Evolutionary conservation across 2,113 vertebrate species (phyloP), one percentile per base, ranked within the genome.

Genomic region (Prionailurus bengalensis): DNA sequence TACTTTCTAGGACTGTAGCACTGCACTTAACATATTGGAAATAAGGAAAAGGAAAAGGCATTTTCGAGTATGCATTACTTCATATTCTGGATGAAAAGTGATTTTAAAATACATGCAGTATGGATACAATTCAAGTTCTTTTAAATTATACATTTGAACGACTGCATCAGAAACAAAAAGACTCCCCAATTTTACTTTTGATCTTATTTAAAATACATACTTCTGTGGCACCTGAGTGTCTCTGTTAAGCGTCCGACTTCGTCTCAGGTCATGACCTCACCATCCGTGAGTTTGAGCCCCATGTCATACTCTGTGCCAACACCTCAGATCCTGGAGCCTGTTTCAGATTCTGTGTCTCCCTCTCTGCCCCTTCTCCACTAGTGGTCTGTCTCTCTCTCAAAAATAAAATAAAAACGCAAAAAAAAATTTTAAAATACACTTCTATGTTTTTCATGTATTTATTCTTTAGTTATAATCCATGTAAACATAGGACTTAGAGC

Each of bases 81-180:
- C 65, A 53, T 63, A 80, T 51, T 76, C 31, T 85, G 42, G n/a
- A n/a, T 71, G 74, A 86, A 89, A 55, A 42, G 19, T 58, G 23
- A 15, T 16, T 91, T 95, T 80, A 51, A 88, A 89, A 74, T 84
- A 78, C 8, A 42, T 85, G 36, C 1, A 13, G 3, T 78, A 80
- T 42, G 17, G 16, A 82, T 21, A 58, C 45, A 68, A 29, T 74
- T 84, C 42, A 0, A 16, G 63, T 36, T 70, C 39, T 63, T 65
- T 0, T 0, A 76, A 92, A 42, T 36, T 66, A n/a, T 61, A 5
- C 39, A 61, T 89, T 94, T 92, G 66, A 73, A 76, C n/a, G 61
- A 31, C 19, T 88, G 71, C 15, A 65, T 31, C 36, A 55, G 85
- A 78, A 94, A 92, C 36, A 89, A 82, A 94, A 36, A 93, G 63